Evolutionary conservation across 2,888 invertebrate species (phyloP).

Genomic region (Coremacera marginata): DNA sequence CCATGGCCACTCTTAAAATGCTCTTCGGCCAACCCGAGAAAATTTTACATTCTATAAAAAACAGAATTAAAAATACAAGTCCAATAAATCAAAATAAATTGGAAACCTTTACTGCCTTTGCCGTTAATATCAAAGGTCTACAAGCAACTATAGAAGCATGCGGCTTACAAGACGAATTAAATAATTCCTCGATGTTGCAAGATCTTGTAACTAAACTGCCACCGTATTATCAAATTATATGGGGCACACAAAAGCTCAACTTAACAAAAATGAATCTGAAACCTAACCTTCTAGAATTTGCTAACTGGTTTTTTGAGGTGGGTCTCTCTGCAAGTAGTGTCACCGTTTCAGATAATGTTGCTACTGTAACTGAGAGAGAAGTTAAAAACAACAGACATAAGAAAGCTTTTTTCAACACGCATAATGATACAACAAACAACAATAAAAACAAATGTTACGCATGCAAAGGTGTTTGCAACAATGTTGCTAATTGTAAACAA

Average conservation of each 20-base stretch:
- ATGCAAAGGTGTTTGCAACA: conserved; percentile 12
- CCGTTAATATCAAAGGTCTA: not conserved
- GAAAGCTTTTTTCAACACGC: not conserved
- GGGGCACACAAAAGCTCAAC: conserved; percentile 31
- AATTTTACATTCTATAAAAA: conserved; percentile 40
- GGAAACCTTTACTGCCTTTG: conserved; percentile 22
- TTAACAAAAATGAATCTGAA: conserved; percentile 1
- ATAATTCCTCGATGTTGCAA: conserved; percentile 13
- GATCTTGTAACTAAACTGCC: conserved; percentile 32
- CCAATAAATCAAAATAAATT: conserved; percentile 26
- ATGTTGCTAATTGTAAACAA: too few relatives aligned
- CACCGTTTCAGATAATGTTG: not conserved
- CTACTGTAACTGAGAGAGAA: not conserved
- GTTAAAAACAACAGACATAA: not conserved
- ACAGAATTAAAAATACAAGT: conserved; percentile 40
- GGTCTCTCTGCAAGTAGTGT: conserved; percentile 31
- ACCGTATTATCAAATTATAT: conserved; percentile 11
- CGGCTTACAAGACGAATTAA: not conserved
- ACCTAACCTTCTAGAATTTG: conserved; percentile 17
- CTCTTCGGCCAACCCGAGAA: conserved; percentile 44
- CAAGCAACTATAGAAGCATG: conserved; percentile 16
- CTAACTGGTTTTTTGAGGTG: conserved; percentile 22
- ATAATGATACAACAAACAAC: too few relatives aligned
- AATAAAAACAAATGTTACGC: not conserved
- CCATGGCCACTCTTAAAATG: conserved; percentile 38